A percentile compares a stretch with the other conserved stretches of the same genome.
phyloP scores from a whole-genome alignment of 2,888 invertebrate species.

The Campoplex nolae region DNA sequence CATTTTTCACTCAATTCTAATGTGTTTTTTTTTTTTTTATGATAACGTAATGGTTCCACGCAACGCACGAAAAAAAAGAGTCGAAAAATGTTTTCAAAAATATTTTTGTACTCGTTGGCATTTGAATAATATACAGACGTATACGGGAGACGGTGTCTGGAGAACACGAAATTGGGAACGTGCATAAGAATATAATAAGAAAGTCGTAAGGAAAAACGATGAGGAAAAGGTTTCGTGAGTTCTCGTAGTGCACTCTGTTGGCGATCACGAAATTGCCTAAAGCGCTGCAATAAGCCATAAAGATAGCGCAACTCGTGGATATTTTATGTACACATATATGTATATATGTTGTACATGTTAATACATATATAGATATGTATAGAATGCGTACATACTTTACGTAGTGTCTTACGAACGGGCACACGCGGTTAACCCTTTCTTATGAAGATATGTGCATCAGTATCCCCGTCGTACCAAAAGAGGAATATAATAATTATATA shows the following conservation, averaged over 20 bases:
- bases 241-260: conserved; percentile 62
- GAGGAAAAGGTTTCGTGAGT: conserved; percentile 59
- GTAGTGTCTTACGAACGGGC: conserved; percentile 18
- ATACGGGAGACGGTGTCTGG: neutral
- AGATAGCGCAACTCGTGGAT: conserved; percentile 79
- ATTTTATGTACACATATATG: conserved; percentile 48
- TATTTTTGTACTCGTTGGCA: too few species aligned
- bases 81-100: too few species aligned
- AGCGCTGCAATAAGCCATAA: conserved; percentile 83
- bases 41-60: too few species aligned
- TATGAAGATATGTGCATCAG: conserved; percentile 73
- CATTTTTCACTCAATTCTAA: too few species aligned
- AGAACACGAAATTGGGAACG: conserved; percentile 15
- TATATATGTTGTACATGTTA: neutral
- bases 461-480: conserved; percentile 71
- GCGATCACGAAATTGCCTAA: conserved; percentile 82
- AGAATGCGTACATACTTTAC: neutral
- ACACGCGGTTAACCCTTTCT: conserved; percentile 72
- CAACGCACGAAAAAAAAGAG: too few species aligned
- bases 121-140: neutral
- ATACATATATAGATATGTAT: neutral
- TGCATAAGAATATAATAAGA: conserved; percentile 62
- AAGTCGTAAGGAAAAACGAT: conserved; percentile 49
- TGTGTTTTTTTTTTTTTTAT: too few species aligned
- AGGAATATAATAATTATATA: conserved; percentile 75